Conservation (phyloP, 2,888 invertebrate genomes). For the Crossocerus cetratus region DNA sequence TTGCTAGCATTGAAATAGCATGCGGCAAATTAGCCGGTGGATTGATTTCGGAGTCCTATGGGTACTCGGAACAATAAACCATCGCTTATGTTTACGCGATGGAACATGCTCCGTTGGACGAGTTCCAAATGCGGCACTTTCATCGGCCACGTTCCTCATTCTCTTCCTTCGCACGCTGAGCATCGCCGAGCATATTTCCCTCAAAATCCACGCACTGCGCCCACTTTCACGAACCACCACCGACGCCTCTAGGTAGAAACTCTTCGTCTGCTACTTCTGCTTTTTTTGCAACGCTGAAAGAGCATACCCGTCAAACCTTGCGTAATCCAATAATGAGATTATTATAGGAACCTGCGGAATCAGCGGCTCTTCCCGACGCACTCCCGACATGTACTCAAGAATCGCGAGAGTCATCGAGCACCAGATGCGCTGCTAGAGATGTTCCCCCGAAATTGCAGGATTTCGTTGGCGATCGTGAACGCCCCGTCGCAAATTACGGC, state of each 20-base stretch:
- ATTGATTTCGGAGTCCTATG: neutral
- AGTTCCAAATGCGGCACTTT: conserved; percentile 64
- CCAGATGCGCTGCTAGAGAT: too few relatives aligned
- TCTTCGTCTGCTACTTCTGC: neutral
- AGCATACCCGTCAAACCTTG: conserved; percentile 28
- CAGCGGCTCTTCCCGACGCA: too few relatives aligned
- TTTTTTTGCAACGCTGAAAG: conserved; percentile 17
- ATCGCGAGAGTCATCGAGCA: too few relatives aligned
- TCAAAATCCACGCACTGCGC: conserved; percentile 38
- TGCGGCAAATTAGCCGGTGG: neutral
- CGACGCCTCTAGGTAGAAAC: conserved; percentile 16
- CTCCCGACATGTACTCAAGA: too few relatives aligned
- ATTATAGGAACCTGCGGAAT: neutral
- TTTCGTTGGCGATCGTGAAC: too few relatives aligned
- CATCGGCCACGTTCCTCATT: conserved; percentile 60
- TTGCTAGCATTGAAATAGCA: neutral
- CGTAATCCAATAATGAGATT: conserved; percentile 30
- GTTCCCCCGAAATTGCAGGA: too few relatives aligned
- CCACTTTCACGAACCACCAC: conserved; percentile 47
- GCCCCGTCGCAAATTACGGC: too few relatives aligned
- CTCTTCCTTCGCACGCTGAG: conserved; percentile 44
- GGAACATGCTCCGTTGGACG: conserved; percentile 48
- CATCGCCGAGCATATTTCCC: conserved; percentile 44
- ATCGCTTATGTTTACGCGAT: conserved; percentile 33
- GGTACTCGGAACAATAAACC: conserved; percentile 35